phyloP scores from a whole-genome alignment of 2,888 invertebrate species.

The Rutpela maculata region DNA sequence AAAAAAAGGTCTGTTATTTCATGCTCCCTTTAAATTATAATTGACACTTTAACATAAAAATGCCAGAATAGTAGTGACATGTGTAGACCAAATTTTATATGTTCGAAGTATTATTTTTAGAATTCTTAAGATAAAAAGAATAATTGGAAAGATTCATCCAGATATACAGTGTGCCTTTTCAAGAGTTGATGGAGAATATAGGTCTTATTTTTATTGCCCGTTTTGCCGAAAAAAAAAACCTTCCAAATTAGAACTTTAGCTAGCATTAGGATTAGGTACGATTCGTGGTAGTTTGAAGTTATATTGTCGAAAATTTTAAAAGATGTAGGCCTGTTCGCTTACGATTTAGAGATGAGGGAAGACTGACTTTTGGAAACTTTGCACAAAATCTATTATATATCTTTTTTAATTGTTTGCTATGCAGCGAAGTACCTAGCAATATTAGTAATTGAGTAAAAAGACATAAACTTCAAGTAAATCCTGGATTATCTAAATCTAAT shows the following conservation, averaged over 20 bases:
- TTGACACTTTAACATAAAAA: neutral
- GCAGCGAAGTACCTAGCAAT: neutral
- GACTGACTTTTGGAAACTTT: constrained; percentile 27
- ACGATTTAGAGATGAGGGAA: constrained; percentile 18
- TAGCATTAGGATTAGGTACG: neutral
- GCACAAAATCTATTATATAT: constrained; percentile 14
- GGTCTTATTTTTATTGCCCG: constrained; percentile 2
- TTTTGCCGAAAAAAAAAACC: neutral
- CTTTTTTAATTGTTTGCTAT: neutral
- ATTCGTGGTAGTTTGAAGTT: neutral
- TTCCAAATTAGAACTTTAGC: constrained; percentile 7
- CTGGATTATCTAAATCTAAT: constrained; percentile 15
- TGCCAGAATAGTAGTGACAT: neutral
- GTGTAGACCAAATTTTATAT: neutral
- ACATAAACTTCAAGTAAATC: constrained; percentile 5
- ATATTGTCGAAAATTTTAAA: neutral
- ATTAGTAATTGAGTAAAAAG: neutral
- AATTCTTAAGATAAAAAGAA: neutral
- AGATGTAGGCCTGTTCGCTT: neutral
- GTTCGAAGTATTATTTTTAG: neutral
- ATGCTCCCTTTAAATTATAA: neutral
- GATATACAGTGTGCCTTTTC: neutral
- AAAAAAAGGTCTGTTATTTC: constrained; percentile 7
- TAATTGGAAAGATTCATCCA: neutral
- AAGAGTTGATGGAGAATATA: neutral